A percentile compares a stretch with the other conserved stretches of the same genome.
Evolutionary conservation across 2,797 vertebrate species (phyloP).

Genomic region (Eidolon dupreanum): DNA sequence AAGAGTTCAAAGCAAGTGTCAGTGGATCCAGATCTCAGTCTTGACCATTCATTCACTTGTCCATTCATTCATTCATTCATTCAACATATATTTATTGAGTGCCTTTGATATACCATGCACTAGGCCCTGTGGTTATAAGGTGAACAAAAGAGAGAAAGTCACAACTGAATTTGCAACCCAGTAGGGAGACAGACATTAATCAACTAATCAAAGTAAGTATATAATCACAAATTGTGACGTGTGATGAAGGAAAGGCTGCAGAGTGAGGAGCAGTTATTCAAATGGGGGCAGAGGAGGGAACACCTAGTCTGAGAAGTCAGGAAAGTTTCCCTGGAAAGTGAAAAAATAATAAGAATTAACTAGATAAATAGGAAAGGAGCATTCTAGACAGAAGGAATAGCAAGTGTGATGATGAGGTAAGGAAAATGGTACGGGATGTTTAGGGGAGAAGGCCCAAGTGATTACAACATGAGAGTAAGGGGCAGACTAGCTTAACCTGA

Average conservation of each 20-base stretch:
- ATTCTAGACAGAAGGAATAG: background rate
- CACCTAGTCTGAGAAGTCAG: background rate
- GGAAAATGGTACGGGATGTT: background rate
- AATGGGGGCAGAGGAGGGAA: background rate
- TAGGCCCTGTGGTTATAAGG: background rate
- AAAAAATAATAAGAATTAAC: background rate
- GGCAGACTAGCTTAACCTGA: background rate
- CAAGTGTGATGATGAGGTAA: background rate
- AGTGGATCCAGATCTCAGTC: background rate
- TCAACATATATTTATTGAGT: background rate
- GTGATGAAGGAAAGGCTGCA: background rate
- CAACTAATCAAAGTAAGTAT: background rate
- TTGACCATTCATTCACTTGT: background rate
- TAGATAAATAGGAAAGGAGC: background rate
- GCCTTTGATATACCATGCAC: background rate
- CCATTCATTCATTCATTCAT: background rate
- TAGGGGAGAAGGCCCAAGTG: background rate
- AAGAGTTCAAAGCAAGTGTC: background rate
- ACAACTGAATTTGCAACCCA: background rate
- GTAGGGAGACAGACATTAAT: background rate
- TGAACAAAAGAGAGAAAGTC: background rate
- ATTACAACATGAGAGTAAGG: background rate
- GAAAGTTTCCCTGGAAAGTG: background rate
- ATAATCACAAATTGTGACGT: background rate
- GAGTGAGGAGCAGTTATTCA: background rate